Evolutionary conservation across 2,888 invertebrate species (phyloP).

Genomic region (Saturnia pavonia): DNA sequence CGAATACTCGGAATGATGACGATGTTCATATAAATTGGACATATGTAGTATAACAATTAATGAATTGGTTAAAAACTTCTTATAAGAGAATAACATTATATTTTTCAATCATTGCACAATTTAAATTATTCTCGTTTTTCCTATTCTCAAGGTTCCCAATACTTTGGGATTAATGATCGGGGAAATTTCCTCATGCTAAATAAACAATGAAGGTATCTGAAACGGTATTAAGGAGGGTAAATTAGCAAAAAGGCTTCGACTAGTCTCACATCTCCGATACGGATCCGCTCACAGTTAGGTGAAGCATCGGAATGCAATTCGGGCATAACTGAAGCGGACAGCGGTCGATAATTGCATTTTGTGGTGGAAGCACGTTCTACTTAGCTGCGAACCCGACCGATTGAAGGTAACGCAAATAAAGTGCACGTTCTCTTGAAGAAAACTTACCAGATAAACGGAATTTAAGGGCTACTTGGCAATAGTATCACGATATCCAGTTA

Average conservation of each 20-base stretch:
- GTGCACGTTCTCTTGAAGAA: constrained; percentile 69
- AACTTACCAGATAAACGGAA: constrained; percentile 61
- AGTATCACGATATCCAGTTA: not conserved
- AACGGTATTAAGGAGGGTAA: not conserved
- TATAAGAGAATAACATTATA: too few species aligned
- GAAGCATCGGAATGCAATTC: constrained; percentile 70
- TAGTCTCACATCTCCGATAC: not conserved
- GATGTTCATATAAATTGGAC: too few species aligned
- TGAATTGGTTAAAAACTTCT: too few species aligned
- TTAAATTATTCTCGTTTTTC: not conserved
- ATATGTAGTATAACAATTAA: too few species aligned
- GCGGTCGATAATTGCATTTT: constrained; percentile 79
- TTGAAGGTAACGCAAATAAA: constrained; percentile 74
- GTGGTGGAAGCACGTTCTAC: constrained; percentile 70
- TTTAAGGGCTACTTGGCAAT: constrained; percentile 27
- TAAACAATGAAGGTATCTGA: not conserved
- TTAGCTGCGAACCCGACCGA: constrained; percentile 64
- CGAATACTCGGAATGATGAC: too few species aligned
- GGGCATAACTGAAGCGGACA: constrained; percentile 72
- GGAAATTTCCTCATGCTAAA: not conserved
- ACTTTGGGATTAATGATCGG: not conserved
- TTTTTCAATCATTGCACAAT: not conserved
- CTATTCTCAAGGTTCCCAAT: not conserved
- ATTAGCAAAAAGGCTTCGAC: constrained; percentile 14
- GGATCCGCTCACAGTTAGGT: constrained; percentile 49